These are phyloP conservation scores for Apodemia mormo DNA, from an alignment of 2,888 invertebrate genomes.

Conservation along the genomic window DNA sequence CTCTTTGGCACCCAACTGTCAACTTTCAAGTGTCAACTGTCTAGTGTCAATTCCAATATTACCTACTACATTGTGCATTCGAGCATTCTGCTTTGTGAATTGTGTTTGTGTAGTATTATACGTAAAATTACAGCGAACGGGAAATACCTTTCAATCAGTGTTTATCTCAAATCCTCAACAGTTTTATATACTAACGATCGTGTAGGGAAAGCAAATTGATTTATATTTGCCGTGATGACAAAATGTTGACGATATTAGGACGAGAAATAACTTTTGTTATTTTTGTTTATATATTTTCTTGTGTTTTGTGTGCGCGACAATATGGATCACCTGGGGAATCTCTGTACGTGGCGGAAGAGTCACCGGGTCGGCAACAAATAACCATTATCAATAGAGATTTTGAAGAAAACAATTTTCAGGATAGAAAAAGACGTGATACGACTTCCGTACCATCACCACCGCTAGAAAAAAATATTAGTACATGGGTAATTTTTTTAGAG, in stretches of 20 bases:
- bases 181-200: neutral
- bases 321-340: conserved; percentile 56
- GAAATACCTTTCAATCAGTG: neutral
- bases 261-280: conserved; percentile 56
- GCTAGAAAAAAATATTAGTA: conserved; percentile 66
- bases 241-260: conserved; percentile 70
- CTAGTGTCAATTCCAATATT: too few relatives aligned
- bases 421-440: conserved; percentile 68
- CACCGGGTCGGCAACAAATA: conserved; percentile 47
- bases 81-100: neutral
- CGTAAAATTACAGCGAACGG: conserved; percentile 1
- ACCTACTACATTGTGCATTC: too few relatives aligned
- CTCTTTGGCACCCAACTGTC: too few relatives aligned
- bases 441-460: conserved; percentile 51
- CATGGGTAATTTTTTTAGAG: conserved; percentile 62
- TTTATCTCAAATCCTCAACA: neutral
- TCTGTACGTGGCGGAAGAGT: conserved; percentile 64
- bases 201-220: conserved; percentile 44
- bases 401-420: conserved; percentile 42
- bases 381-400: conserved; percentile 59
- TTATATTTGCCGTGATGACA: conserved; percentile 65
- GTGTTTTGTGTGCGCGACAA: conserved; percentile 50
- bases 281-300: conserved; percentile 56
- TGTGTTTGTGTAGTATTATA: neutral
- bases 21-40: too few relatives aligned